phyloP scores from a whole-genome alignment of 2,888 invertebrate genomes.

The Eupithecia subfuscata region DNA sequence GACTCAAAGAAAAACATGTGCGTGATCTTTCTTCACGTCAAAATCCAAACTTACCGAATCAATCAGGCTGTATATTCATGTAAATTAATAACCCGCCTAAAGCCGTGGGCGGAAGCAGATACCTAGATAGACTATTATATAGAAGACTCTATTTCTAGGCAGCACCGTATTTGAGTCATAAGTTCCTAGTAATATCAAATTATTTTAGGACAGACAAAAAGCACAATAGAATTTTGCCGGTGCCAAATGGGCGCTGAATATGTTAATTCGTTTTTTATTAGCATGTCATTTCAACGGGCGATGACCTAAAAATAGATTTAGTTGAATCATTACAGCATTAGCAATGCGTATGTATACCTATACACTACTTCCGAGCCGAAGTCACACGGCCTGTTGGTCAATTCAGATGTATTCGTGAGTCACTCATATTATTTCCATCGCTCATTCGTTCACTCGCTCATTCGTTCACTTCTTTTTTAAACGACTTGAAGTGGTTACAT shows the following conservation, averaged over 20 bases:
- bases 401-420: not conserved
- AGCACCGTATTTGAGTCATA: not conserved
- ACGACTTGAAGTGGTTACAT: no score
- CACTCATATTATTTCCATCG: not conserved
- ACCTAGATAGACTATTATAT: no score
- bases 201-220: not conserved
- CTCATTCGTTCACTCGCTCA: not conserved
- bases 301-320: conserved; percentile 1
- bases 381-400: not conserved
- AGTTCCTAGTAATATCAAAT: not conserved
- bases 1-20: no score
- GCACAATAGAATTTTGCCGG: not conserved
- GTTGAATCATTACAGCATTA: not conserved
- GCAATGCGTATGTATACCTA: not conserved
- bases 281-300: not conserved
- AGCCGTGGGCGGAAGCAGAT: no score
- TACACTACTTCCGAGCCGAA: not conserved
- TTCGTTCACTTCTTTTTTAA: not conserved
- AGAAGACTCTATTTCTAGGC: not conserved
- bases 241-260: conserved; percentile 1
- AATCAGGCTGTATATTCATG: no score
- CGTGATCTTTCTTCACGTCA: no score
- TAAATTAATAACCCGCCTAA: no score
- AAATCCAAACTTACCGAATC: no score
- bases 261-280: not conserved